Conservation (phyloP, 1,140 invertebrate genomes). For the Stegodyphus dumicola region DNA sequence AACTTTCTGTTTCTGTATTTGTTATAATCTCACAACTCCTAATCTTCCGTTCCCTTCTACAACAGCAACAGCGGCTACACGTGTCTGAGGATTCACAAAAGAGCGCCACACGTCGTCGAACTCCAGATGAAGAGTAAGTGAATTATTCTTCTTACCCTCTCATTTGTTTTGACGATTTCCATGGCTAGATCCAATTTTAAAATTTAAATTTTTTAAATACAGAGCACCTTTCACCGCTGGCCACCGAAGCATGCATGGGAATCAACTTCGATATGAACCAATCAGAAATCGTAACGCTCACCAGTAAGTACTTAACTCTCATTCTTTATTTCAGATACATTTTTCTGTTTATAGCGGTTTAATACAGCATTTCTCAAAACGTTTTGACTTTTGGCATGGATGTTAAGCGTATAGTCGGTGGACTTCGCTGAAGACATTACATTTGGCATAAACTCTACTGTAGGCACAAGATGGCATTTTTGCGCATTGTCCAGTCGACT, state of each 20-base stretch:
- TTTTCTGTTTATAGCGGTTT: too few species aligned
- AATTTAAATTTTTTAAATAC: not conserved
- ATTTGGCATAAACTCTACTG: too few species aligned
- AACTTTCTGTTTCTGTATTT: too few species aligned
- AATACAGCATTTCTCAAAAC: too few species aligned
- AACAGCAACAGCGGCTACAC: constrained; percentile 63
- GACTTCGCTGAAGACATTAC: too few species aligned
- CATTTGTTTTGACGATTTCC: not conserved
- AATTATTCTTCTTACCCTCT: not conserved
- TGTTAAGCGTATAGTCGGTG: too few species aligned
- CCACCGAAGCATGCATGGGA: constrained; percentile 63
- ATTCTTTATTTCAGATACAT: too few species aligned
- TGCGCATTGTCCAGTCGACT: too few species aligned
- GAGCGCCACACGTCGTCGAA: constrained; percentile 64
- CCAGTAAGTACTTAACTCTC: constrained; percentile 62
- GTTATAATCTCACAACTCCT: too few species aligned
- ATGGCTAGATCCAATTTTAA: not conserved
- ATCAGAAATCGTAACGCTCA: constrained; percentile 63
- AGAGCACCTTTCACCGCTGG: constrained; percentile 47
- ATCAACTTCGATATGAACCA: constrained; percentile 61
- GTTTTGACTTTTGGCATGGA: too few species aligned
- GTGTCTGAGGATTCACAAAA: constrained; percentile 63
- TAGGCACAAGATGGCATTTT: too few species aligned
- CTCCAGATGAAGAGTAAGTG: constrained; percentile 62
- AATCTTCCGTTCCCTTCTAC: not conserved